Evolutionary conservation across 2,113 vertebrate species (phyloP).

Genomic region (Nycticorax nycticorax): DNA sequence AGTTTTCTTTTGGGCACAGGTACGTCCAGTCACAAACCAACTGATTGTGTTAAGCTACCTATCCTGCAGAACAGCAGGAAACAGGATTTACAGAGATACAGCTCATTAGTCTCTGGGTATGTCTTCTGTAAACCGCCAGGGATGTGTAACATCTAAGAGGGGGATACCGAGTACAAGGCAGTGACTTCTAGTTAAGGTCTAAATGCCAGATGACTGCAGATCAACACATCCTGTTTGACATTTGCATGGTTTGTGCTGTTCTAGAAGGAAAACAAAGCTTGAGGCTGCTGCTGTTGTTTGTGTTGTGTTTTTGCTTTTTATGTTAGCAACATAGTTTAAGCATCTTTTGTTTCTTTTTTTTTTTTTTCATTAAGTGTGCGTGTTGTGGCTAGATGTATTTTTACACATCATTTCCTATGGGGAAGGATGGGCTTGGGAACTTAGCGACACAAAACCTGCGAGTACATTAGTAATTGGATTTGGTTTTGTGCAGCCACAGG

Average conservation of each 20-base stretch:
- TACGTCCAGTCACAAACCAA: not conserved
- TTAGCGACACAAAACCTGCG: accelerated
- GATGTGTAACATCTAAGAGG: not conserved
- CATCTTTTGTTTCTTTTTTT: not conserved
- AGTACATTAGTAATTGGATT: not conserved
- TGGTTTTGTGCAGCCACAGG: not conserved
- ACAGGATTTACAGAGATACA: not conserved
- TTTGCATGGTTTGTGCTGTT: not conserved
- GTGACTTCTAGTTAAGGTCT: not conserved
- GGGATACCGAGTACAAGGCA: not conserved
- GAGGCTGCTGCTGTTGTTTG: not conserved
- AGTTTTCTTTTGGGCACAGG: not conserved
- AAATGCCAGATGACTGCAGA: not conserved
- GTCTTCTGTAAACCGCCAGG: not conserved
- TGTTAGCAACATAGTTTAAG: not conserved
- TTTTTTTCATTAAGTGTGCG: not conserved
- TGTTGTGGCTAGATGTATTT: not conserved
- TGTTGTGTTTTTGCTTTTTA: not conserved
- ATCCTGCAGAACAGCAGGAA: not conserved
- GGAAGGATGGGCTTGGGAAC: not conserved
- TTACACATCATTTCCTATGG: not conserved
- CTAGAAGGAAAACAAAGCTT: not conserved
- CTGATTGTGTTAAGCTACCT: not conserved
- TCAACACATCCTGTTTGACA: not conserved
- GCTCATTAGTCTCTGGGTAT: not conserved